Evolutionary conservation across 2,888 invertebrate species (phyloP), one percentile per base, ranked within the genome.

Genomic region (Icerya purchasi): DNA sequence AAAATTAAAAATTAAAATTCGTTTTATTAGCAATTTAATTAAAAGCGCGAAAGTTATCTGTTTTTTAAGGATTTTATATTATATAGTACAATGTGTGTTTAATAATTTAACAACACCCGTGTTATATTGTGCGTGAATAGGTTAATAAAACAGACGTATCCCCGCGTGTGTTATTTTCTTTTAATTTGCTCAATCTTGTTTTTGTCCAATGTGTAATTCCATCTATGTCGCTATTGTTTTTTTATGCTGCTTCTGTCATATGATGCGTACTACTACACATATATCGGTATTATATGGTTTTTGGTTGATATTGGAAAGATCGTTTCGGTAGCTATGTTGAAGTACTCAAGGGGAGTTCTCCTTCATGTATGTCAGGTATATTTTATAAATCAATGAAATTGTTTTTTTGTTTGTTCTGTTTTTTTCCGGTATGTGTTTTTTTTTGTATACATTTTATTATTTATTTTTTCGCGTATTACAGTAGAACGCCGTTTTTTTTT

Each of bases 331-430:
- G 86, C 78, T 90, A 90, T 82, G 88, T 89, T 74, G 84, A 86
- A 76, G 86, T 87, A 75, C 80, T 90, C 76, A 85, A 86, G 75
- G 88, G 88, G 74, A 82, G 83, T 70, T 82, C 83, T 74, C 79
- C 81, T 74, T 80, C 80, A 77, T 76, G 77, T 77, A 83, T 88
- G 83, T 83, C 88, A 86, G 89, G 89, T 89, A 83, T 81, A 64
- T 64, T 58, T 51, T 20, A 56, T 57, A 57, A 55, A n/a, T n/a
- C n/a, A n/a, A n/a, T n/a, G n/a, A n/a, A n/a, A n/a, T n/a, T n/a
- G n/a, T n/a, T n/a, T n/a, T 36, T 36, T 36, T 36, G 5, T 14
- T 36, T 36, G 5, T 36, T 36, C 36, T 36, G 36, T 36, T 36
- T 36, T 5, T 36, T 36, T 36, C 36, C 36, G 36, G 5, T 8